Percentiles rank a stretch among this genome's conserved stretches.
These are phyloP conservation scores for Synergus laeviventris DNA, from an alignment of 2,888 invertebrate genomes.

Conservation along the genomic window DNA sequence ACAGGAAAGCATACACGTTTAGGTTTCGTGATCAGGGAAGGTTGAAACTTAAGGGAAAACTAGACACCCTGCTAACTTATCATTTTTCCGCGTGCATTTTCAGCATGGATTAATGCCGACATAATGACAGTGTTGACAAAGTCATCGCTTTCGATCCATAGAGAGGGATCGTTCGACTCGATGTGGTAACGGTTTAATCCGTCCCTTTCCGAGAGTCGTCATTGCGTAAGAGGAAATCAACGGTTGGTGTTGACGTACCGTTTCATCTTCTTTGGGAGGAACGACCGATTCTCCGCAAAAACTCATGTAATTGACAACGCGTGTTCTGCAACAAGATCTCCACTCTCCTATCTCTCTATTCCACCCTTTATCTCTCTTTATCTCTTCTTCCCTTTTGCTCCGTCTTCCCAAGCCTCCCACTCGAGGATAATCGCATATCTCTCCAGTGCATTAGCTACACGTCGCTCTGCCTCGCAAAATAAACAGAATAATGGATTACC, in stretches of 20 bases:
- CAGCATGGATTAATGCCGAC: no score
- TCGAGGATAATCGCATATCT: constrained; percentile 47
- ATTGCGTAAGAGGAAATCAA: constrained; percentile 57
- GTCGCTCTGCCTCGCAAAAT: background rate
- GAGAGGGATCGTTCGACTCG: constrained; percentile 48
- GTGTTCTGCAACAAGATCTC: constrained; percentile 44
- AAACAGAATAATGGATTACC: constrained; percentile 35
- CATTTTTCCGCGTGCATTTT: no score
- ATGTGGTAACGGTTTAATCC: constrained; percentile 49
- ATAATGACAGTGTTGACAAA: background rate
- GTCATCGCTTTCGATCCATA: constrained; percentile 40
- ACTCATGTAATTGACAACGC: constrained; percentile 64
- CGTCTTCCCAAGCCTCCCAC: constrained; percentile 42
- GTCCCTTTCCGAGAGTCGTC: constrained; percentile 48
- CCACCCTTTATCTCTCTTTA: background rate
- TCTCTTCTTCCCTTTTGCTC: constrained; percentile 41
- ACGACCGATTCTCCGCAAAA: constrained; percentile 55
- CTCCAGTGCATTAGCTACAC: constrained; percentile 22
- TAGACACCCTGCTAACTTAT: no score
- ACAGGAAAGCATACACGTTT: no score
- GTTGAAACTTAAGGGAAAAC: no score
- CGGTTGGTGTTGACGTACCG: constrained; percentile 62
- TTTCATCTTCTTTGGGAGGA: constrained; percentile 64
- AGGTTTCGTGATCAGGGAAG: no score
- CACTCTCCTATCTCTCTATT: constrained; percentile 47